Evolutionary conservation across 2,888 invertebrate species (phyloP).

Genomic region (Exephanes ischioxanthus): DNA sequence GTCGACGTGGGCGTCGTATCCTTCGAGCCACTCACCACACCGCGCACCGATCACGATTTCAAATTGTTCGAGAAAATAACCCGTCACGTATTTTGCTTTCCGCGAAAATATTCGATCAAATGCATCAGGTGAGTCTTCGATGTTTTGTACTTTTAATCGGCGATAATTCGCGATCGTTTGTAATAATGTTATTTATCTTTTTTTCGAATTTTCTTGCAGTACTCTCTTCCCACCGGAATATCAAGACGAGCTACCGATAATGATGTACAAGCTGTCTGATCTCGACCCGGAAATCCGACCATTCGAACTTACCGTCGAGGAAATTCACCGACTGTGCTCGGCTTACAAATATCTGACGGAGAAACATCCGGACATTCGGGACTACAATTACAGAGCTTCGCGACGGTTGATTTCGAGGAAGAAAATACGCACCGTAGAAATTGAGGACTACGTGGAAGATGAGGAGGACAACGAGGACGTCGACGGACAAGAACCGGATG

Average conservation of each 20-base stretch:
- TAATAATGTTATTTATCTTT: not conserved
- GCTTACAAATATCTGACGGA: constrained; percentile 91
- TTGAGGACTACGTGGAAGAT: constrained; percentile 60
- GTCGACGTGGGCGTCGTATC: constrained; percentile 98
- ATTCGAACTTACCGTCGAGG: constrained; percentile 91
- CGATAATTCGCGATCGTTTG: not conserved
- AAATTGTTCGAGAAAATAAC: constrained; percentile 95
- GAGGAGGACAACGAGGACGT: constrained; percentile 25
- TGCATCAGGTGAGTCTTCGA: constrained; percentile 86
- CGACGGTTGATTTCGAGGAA: constrained; percentile 73
- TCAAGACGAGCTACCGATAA: constrained; percentile 88
- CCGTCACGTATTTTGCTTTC: constrained; percentile 94
- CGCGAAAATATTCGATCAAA: constrained; percentile 93
- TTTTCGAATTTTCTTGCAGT: constrained; percentile 76
- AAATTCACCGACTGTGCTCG: constrained; percentile 91
- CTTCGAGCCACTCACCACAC: constrained; percentile 91
- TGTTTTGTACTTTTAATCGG: not conserved
- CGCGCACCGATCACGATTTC: constrained; percentile 91
- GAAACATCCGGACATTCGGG: constrained; percentile 88
- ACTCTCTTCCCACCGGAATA: constrained; percentile 92
- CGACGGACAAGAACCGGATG: not conserved
- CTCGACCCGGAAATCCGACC: constrained; percentile 90
- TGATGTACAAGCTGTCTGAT: constrained; percentile 90
- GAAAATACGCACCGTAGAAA: constrained; percentile 26
- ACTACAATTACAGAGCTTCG: constrained; percentile 90